phyloP scores from a whole-genome alignment of 2,888 invertebrate genomes.

The Rhagonycha fulva region DNA sequence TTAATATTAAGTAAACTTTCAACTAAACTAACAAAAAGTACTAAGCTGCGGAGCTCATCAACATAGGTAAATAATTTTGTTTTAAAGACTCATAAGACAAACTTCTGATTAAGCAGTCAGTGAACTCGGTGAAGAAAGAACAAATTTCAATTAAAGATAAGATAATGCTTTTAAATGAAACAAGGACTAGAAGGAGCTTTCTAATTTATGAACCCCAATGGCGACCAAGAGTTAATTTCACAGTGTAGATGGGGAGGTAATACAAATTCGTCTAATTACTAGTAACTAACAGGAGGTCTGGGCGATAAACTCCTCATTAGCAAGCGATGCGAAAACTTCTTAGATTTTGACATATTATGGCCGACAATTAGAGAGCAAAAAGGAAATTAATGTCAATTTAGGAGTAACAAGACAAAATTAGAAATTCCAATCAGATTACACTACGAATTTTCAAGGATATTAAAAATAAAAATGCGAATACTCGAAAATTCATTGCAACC shows the following conservation, averaged over 20 bases:
- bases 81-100: constrained; percentile 4
- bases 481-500: not conserved
- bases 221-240: constrained; percentile 42
- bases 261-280: constrained; percentile 48
- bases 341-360: constrained; percentile 6
- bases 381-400: constrained; percentile 10
- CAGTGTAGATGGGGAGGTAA: constrained; percentile 39
- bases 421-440: not conserved
- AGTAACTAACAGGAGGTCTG: constrained; percentile 43
- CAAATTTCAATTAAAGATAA: constrained; percentile 40
- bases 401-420: not conserved
- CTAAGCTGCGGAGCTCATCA: constrained; percentile 2
- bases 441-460: not conserved
- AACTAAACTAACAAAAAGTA: constrained; percentile 5
- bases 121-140: constrained; percentile 26
- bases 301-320: constrained; percentile 49
- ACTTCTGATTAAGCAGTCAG: constrained; percentile 26
- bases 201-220: constrained; percentile 37
- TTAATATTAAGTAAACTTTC: constrained; percentile 10
- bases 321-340: constrained; percentile 28
- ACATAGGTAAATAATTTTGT: constrained; percentile 9
- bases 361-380: not conserved
- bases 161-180: constrained; percentile 37
- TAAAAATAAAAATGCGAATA: not conserved
- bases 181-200: constrained; percentile 36